Evolutionary conservation across 2,888 invertebrate species (phyloP).

Genomic region (Tachina lurida): DNA sequence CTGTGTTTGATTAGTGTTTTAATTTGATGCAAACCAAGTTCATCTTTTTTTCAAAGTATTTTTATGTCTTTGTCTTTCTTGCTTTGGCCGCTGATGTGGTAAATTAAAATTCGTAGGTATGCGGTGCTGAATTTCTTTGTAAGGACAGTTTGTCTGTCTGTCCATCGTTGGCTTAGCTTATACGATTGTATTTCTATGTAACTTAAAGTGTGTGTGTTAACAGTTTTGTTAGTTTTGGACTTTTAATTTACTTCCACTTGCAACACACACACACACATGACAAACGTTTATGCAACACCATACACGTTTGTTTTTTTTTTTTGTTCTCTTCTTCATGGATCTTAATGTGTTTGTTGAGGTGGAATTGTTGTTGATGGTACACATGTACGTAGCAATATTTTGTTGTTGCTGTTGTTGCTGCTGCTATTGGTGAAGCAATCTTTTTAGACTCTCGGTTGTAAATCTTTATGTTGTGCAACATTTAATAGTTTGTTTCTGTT

Average conservation of each 20-base stretch:
- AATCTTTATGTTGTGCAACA: conserved; percentile 64
- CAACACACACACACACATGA: not conserved
- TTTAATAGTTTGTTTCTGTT: conserved; percentile 59
- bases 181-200: not conserved
- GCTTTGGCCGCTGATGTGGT: conserved; percentile 58
- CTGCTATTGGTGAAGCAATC: conserved; percentile 46
- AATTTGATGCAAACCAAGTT: conserved; percentile 53
- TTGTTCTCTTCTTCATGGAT: conserved; percentile 26
- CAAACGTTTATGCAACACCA: not conserved
- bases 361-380: conserved; percentile 31
- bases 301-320: conserved; percentile 14
- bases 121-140: conserved; percentile 32
- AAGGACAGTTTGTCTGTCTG: conserved; percentile 58
- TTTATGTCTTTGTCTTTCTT: conserved; percentile 11
- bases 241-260: conserved; percentile 59
- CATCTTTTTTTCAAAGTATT: not conserved
- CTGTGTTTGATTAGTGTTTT: conserved; percentile 60
- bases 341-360: conserved; percentile 50
- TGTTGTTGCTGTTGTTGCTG: not conserved
- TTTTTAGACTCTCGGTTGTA: conserved; percentile 32
- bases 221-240: conserved; percentile 56
- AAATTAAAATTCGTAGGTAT: conserved; percentile 60
- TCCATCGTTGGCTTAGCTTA: conserved; percentile 1
- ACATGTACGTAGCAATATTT: conserved; percentile 23
- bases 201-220: conserved; percentile 34